Evolutionary conservation across 1,140 invertebrate genomes (phyloP).

Genomic region (Triops cancriformis): DNA sequence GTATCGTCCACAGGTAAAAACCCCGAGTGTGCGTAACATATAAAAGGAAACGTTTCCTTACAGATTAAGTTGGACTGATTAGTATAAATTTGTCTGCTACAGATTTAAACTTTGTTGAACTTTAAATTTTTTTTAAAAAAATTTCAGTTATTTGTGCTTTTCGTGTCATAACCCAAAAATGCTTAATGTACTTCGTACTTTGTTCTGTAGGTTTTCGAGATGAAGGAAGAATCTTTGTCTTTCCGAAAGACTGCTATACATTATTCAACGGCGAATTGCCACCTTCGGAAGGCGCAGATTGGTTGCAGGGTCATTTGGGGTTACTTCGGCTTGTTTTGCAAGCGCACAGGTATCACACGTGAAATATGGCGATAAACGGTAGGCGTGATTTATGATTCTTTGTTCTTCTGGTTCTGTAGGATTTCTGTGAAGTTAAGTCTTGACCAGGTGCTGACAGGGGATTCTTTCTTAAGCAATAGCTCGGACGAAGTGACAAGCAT

Average conservation of each 20-base stretch:
- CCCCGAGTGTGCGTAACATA: background rate
- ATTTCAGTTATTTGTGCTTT: no score
- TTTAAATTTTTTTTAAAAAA: no score
- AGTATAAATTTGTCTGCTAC: no score
- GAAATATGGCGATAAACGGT: constrained; percentile 15
- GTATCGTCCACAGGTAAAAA: background rate
- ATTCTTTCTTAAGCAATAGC: constrained; percentile 33
- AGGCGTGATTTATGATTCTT: background rate
- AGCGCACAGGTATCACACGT: constrained; percentile 38
- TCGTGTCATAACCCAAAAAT: no score
- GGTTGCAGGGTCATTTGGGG: constrained; percentile 39
- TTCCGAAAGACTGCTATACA: constrained; percentile 39
- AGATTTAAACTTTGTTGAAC: no score
- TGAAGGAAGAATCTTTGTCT: background rate
- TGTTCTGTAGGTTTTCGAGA: background rate
- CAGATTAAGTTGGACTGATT: no score
- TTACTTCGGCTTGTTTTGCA: constrained; percentile 38
- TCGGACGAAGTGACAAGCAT: constrained; percentile 28
- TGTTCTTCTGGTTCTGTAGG: constrained; percentile 31
- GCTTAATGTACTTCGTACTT: background rate
- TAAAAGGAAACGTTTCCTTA: no score
- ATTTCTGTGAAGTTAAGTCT: constrained; percentile 45
- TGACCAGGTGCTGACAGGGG: constrained; percentile 42
- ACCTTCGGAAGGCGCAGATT: constrained; percentile 40
- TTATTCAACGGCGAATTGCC: constrained; percentile 40